These are phyloP conservation scores for Tamandua tetradactyla DNA, from an alignment of 2,797 vertebrate genomes.

Conservation along the genomic window DNA sequence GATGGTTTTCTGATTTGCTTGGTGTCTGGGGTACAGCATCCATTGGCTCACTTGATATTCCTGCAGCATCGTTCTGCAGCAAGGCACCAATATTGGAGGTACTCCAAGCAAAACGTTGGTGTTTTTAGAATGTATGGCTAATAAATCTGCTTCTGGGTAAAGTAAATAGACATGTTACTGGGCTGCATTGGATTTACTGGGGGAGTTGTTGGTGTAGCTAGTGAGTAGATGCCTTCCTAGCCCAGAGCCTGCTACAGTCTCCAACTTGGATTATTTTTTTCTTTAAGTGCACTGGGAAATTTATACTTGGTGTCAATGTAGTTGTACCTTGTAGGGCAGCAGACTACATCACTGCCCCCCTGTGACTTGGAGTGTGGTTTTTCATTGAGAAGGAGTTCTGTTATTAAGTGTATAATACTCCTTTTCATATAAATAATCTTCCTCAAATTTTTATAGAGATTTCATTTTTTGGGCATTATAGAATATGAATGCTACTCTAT, in stretches of 20 bases:
- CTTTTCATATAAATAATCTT: not conserved
- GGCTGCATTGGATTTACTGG: constrained; percentile 26
- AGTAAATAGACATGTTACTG: constrained; percentile 66
- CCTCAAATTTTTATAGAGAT: not conserved
- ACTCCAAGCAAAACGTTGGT: constrained; percentile 78
- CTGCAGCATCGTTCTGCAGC: constrained; percentile 74
- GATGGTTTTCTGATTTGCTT: not conserved
- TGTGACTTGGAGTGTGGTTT: not conserved
- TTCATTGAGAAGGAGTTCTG: not conserved
- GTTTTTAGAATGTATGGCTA: constrained; percentile 73
- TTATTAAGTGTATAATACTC: not conserved
- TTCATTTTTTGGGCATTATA: not conserved
- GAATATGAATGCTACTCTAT: not conserved
- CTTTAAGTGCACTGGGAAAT: not conserved
- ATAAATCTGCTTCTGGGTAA: constrained; percentile 70
- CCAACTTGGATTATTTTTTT: not conserved
- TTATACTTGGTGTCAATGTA: not conserved
- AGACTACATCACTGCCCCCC: not conserved
- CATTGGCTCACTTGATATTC: constrained; percentile 60
- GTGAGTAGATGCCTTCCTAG: not conserved
- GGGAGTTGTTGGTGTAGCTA: not conserved
- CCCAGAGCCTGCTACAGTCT: not conserved
- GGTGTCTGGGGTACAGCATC: not conserved
- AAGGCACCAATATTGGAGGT: constrained; percentile 75
- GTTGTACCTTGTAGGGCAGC: not conserved